Evolutionary conservation across 2,113 vertebrate species (phyloP), one percentile per base, ranked within the genome.

Genomic region (Chauna torquata): DNA sequence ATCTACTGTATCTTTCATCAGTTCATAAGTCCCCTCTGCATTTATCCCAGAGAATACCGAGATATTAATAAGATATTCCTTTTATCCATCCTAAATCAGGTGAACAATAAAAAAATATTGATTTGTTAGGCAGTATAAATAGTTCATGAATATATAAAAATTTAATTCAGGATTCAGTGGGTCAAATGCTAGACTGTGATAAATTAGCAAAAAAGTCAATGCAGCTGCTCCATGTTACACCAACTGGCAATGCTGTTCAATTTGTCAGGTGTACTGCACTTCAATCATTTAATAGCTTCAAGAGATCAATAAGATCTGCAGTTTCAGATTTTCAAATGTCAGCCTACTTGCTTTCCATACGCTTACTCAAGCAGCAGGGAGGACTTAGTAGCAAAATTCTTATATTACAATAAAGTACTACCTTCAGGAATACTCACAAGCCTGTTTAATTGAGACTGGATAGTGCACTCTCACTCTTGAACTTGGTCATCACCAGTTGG

Each of bases 101-200:
- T 81, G 79, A 95, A 91, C 8, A 90, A 86, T 86, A 74, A 89
- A 91, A 88, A 77, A 12, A 15, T 82, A 79, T 85, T 82, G 84
- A 97, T 96, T 86, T 83, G 62, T 96, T 84, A 86, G 83, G 65
- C 38, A 17, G 14, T 18, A 55, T 78, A 90, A 97, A 85, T 78
- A 93, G 34, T 71, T 88, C 62, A 91, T 0, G 0, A 91, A 92
- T 47, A 42, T 44, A 89, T 92, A 91, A 94, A 94, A 92, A 85
- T 34, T 77, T 91, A 77, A 95, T 87, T 76, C 74, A 70, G 47
- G 19, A 88, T 85, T 92, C 93, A 83, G 44, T 70, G 70, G 49
- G 75, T 91, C 84, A 88, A 62, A 78, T 52, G 62, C 38, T 52
- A 70, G 62, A 47, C 25, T 61, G 12, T 64, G 62, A 91, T 78